Conservation (phyloP, 2,113 vertebrate genomes). For the Apodemus speciosus region DNA sequence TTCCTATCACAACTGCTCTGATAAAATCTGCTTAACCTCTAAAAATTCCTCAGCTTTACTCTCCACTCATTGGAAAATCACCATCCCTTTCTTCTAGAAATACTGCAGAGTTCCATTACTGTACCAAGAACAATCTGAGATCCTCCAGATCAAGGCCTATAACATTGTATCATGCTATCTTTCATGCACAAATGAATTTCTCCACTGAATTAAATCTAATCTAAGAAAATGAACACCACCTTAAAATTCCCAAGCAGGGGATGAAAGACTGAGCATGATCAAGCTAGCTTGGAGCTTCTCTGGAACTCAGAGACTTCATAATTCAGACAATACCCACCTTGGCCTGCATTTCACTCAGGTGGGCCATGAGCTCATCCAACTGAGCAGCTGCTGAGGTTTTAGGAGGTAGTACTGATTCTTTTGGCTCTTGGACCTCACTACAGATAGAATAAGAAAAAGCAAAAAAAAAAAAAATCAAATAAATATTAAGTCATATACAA, state of each 20-base stretch:
- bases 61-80: not conserved
- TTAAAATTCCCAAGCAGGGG: not conserved
- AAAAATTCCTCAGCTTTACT: not conserved
- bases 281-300: not conserved
- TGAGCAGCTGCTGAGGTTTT: constrained; percentile 72
- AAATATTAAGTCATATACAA: not conserved
- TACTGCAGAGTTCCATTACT: not conserved
- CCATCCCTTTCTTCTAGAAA: not conserved
- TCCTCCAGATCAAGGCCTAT: not conserved
- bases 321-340: constrained; percentile 71
- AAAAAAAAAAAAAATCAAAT: not conserved
- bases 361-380: constrained; percentile 84
- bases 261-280: not conserved
- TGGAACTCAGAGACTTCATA: not conserved
- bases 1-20: not conserved
- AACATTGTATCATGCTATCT: not conserved
- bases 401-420: not conserved
- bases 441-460: not conserved
- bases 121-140: not conserved
- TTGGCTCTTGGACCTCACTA: constrained; percentile 26
- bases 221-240: not conserved
- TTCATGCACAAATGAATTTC: not conserved
- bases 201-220: not conserved
- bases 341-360: constrained; percentile 78
- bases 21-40: not conserved